Percentiles rank a stretch among this genome's conserved stretches.
Conservation (phyloP, 92 coral and sea anemone genomes). For the Pocillopora meandrina region DNA sequence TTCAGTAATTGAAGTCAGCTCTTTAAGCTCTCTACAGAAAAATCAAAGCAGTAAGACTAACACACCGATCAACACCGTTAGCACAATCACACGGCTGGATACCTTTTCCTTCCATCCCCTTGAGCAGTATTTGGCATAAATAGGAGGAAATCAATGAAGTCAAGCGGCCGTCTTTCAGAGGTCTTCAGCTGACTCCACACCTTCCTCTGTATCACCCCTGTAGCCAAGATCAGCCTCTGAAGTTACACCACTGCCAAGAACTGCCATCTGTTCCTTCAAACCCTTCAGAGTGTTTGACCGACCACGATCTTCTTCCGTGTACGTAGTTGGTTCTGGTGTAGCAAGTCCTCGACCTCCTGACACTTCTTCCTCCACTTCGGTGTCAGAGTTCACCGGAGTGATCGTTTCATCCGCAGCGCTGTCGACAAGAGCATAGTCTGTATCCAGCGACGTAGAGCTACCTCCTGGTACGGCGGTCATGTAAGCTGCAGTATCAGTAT, state of each 20-base stretch:
- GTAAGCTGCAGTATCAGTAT: slow-evolving; percentile 78
- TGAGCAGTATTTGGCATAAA: too few species aligned
- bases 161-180: slow-evolving; percentile 46
- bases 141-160: neutral
- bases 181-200: slow-evolving; percentile 63
- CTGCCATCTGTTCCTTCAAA: slow-evolving; percentile 26
- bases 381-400: slow-evolving; percentile 86
- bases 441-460: slow-evolving; percentile 73
- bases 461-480: slow-evolving; percentile 71
- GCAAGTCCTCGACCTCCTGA: slow-evolving; percentile 5
- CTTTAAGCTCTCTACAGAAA: too few species aligned
- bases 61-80: too few species aligned
- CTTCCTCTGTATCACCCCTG: slow-evolving; percentile 79
- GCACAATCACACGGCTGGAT: too few species aligned
- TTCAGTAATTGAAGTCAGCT: too few species aligned
- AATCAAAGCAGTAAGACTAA: too few species aligned
- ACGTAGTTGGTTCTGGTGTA: slow-evolving; percentile 34
- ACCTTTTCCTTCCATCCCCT: too few species aligned
- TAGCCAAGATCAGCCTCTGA: slow-evolving; percentile 81
- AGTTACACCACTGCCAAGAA: slow-evolving; percentile 38
- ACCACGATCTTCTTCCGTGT: neutral
- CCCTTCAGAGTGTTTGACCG: slow-evolving; percentile 20
- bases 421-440: slow-evolving; percentile 48
- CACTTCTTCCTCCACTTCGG: slow-evolving; percentile 58
- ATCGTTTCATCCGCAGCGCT: slow-evolving; percentile 55